Conservation (phyloP, 1,140 invertebrate genomes). For the Holcopasites calliopsidis region DNA sequence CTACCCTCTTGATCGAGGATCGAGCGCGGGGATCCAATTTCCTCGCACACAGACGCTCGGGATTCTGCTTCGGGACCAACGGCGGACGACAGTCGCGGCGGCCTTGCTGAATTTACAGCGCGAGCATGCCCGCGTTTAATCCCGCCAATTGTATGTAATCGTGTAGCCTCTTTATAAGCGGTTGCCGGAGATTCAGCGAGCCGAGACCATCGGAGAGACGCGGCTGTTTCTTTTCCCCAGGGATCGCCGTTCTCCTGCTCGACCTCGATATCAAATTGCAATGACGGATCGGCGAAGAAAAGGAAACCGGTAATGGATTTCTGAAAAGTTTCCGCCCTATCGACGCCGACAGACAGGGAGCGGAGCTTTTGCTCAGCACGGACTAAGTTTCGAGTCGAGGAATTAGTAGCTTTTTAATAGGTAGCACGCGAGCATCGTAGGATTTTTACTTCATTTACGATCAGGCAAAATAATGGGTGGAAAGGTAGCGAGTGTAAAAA, state of each 20-base stretch:
- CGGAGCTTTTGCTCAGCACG: neutral
- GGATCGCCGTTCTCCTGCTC: neutral
- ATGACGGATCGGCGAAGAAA: slow-evolving; percentile 25
- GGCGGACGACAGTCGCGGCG: neutral
- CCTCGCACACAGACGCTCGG: neutral
- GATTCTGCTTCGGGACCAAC: neutral
- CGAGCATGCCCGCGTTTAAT: slow-evolving; percentile 29
- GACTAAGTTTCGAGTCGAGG: neutral
- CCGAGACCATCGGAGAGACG: neutral
- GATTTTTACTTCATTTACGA: too few species aligned
- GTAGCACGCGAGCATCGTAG: too few species aligned
- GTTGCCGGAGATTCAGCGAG: neutral
- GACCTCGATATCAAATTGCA: slow-evolving; percentile 35
- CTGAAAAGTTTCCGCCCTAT: slow-evolving; percentile 63
- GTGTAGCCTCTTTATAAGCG: slow-evolving; percentile 22
- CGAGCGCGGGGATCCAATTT: slow-evolving; percentile 35
- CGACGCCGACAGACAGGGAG: neutral
- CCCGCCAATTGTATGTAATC: slow-evolving; percentile 37
- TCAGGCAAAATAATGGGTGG: too few species aligned
- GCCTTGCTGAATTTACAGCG: slow-evolving; percentile 26
- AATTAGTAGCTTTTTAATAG: neutral
- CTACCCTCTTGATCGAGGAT: slow-evolving; percentile 9
- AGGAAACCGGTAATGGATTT: slow-evolving; percentile 66
- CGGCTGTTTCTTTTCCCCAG: neutral
- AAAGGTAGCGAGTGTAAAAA: too few species aligned